Base-by-base conservation (phyloP, 2,888 invertebrate species). In the Caenorhabditis sp. region DNA sequence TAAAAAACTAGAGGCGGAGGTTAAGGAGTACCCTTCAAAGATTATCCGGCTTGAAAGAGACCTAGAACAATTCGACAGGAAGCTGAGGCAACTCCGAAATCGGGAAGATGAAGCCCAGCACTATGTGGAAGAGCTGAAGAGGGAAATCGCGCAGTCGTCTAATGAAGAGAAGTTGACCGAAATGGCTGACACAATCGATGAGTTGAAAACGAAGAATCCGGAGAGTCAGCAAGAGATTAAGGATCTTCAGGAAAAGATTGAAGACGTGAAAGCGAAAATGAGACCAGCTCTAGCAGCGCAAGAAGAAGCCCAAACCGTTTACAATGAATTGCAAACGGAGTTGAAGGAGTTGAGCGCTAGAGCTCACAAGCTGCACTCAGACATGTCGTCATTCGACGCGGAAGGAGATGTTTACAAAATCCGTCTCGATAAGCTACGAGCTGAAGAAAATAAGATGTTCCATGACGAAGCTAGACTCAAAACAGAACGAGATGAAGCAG, bases 391-490 rank as follows among this genome's bases (percentile, higher is more conserved):
- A 14, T 26, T 49, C 14, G 69, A 75, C 41, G 59, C 49, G 5
- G n/a, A 28, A 10, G 49, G 68, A 14, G 76, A 58, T 8, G 19
- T 47, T n/a, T 19, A 76, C 3, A 49, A 47, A 26, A 14, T 12
- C 4, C 63, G 66, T n/a, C 12, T 66, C 6, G 49, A 41, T 10
- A 74, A 69, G 19, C 12, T 79, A 31, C 22, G 63, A 8, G 54
- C 28, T 7, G 63, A 73, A 0, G 59, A 63, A 47, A 22, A 24
- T 3, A 41, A 16, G 7, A 26, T 83, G 1, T 79, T 28, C 63
- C 64, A 63, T 22, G 26, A 49, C 0, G 83, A 83, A 47, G 56
- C 56, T 1, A 38, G 24, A 44, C 31, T 79, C 14, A 79, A 75
- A 24, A 28, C 58, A 22, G 64, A 64, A 24, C 38, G 24, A n/a